Base-by-base conservation (phyloP, 2,797 vertebrate species). In the Ctenopoma kingsleyae region DNA sequence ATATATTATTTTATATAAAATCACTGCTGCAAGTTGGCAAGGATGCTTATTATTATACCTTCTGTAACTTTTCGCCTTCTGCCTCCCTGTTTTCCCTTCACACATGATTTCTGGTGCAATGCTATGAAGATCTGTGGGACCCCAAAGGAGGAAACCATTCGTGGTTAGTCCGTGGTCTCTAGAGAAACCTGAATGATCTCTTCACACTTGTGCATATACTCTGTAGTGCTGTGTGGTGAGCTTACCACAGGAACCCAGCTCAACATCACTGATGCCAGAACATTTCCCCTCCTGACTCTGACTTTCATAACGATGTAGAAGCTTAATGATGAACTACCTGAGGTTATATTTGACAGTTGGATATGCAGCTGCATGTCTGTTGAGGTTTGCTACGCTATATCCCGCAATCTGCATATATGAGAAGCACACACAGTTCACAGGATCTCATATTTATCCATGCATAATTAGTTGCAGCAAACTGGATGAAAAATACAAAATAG, bases 201-300 rank as follows among this genome's bases (percentile, higher is more conserved):
- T 19, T 74, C 12, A 69, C 59, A 60, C 54, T 16, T 4, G 23
- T 56, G 48, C 7, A 5, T 64, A 53, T 51, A 17, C 48, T 56
- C 36, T 30, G 27, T 30, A 2, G 35, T 27, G 56, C 49, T 11
- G 13, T 76, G 65, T 49, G 74, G 70, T 82, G 71, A 64, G 46
- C 43, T 83, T 46, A 78, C 89, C 75, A 86, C 83, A 86, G 76
- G 75, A 88, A 87, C 59, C 76, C 54, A 1, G 35, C n/a, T 67
- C 50, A 13, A 67, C 66, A 56, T 44, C 30, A 32, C 36, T 30
- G 60, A 64, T 38, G 51, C 32, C 52, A 51, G 57, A 63, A 35
- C 9, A 58, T 72, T 73, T 80, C 72, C 74, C 49, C 57, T 58
- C 15, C 23, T 41, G 22, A 67, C 43, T 71, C 13, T 25, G 43